Percentiles rank a stretch among this genome's conserved stretches.
phyloP scores from a whole-genome alignment of 2,888 invertebrate genomes.

The Aphodius sticticus region DNA sequence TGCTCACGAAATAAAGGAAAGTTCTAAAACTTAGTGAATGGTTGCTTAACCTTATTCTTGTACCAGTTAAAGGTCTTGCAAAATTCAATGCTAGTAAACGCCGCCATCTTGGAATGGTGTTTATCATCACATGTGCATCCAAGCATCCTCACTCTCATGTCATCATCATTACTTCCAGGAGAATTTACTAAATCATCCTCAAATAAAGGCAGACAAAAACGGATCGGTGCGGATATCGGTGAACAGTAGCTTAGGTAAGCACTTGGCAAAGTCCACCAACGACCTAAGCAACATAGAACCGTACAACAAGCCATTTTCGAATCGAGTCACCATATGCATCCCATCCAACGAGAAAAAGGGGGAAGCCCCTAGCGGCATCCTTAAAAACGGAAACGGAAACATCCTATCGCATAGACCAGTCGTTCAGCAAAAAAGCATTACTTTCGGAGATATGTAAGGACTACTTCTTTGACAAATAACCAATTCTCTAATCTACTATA shows the following conservation, averaged over 20 bases:
- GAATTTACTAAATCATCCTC: slow-evolving; percentile 52
- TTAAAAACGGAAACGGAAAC: slow-evolving; percentile 59
- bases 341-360: slow-evolving; percentile 49
- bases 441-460: slow-evolving; percentile 61
- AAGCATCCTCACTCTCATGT: not conserved
- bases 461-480: slow-evolving; percentile 28
- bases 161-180: slow-evolving; percentile 48
- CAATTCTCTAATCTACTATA: slow-evolving; percentile 29
- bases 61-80: too few species aligned
- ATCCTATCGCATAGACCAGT: slow-evolving; percentile 51
- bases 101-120: too few species aligned
- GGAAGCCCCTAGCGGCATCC: slow-evolving; percentile 62
- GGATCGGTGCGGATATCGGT: slow-evolving; percentile 58
- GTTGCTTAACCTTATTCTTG: too few species aligned
- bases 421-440: slow-evolving; percentile 60
- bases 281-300: slow-evolving; percentile 48
- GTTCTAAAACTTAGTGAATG: too few species aligned
- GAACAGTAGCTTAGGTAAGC: slow-evolving; percentile 50
- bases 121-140: too few species aligned
- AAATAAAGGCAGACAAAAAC: slow-evolving; percentile 56
- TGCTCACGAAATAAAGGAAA: too few species aligned
- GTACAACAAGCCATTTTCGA: slow-evolving; percentile 47
- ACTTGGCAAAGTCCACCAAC: slow-evolving; percentile 55
- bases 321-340: slow-evolving; percentile 56
- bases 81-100: too few species aligned